A percentile compares a stretch with the other conserved stretches of the same genome.
phyloP scores from a whole-genome alignment of 1,140 invertebrate species.

The Uloborus diversus region DNA sequence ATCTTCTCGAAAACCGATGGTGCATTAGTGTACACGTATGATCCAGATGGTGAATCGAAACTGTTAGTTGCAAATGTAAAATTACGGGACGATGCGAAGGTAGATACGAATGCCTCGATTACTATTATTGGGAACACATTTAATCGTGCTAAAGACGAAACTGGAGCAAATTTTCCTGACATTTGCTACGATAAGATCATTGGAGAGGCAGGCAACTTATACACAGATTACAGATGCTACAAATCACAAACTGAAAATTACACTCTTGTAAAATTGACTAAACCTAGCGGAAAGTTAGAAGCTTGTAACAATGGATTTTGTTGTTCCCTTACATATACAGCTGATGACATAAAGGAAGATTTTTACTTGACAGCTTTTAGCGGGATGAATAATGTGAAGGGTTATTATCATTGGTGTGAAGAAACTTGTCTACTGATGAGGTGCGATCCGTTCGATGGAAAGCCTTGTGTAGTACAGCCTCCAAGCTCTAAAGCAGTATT shows the following conservation, averaged over 20 bases:
- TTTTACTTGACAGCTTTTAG: conserved; percentile 32
- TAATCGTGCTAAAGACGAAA: background rate
- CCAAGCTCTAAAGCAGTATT: conserved; percentile 35
- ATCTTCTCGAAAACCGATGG: conserved; percentile 45
- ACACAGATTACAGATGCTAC: conserved; percentile 20
- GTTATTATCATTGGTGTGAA: conserved; percentile 47
- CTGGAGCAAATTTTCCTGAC: conserved; percentile 21
- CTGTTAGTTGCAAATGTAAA: conserved; percentile 27
- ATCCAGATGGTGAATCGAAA: conserved; percentile 28
- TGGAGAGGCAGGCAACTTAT: background rate
- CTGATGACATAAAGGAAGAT: conserved; percentile 5
- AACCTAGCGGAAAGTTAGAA: background rate
- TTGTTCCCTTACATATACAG: conserved; percentile 38
- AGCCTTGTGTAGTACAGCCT: conserved; percentile 4
- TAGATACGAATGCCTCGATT: background rate
- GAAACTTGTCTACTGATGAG: conserved; percentile 50
- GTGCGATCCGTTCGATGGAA: conserved; percentile 25
- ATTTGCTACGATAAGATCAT: background rate
- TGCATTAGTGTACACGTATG: conserved; percentile 32
- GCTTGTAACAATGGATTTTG: conserved; percentile 52
- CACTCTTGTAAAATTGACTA: conserved; percentile 19
- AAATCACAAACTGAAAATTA: conserved; percentile 7
- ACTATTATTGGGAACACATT: background rate
- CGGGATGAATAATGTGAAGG: conserved; percentile 8
- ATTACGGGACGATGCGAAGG: background rate